Conservation (phyloP, 2,888 invertebrate genomes). For the Brachypterus glaber region DNA sequence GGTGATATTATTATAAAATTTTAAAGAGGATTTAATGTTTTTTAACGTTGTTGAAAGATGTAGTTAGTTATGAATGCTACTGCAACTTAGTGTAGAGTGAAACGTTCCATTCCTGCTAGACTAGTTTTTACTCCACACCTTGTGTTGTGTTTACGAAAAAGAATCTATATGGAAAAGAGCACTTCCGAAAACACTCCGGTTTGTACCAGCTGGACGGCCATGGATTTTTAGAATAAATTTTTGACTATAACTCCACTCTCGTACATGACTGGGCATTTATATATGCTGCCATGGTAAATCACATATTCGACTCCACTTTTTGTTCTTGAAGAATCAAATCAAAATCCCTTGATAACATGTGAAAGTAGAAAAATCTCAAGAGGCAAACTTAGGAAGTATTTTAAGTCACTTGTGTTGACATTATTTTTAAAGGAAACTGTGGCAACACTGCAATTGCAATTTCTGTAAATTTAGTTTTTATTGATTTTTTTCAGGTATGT, state of each 20-base stretch:
- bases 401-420: too few relatives aligned
- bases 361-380: conserved; percentile 13
- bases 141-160: conserved; percentile 85
- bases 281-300: conserved; percentile 18
- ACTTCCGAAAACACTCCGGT: conserved; percentile 82
- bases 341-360: neutral
- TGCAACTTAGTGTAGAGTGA: conserved; percentile 37
- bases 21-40: too few relatives aligned
- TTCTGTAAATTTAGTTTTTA: too few relatives aligned
- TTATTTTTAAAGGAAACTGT: too few relatives aligned
- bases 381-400: too few relatives aligned
- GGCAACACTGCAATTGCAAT: too few relatives aligned
- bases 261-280: conserved; percentile 19
- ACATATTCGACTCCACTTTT: conserved; percentile 14
- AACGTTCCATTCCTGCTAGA: conserved; percentile 34
- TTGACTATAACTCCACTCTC: neutral
- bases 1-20: too few relatives aligned
- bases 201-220: conserved; percentile 22
- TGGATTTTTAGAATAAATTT: conserved; percentile 7
- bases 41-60: too few relatives aligned
- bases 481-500: too few relatives aligned
- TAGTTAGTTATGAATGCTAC: conserved; percentile 21
- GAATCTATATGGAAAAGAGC: conserved; percentile 73
- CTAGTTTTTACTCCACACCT: conserved; percentile 45
- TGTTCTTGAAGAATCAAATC: conserved; percentile 17